Conservation (phyloP, 2,113 vertebrate species). For the Strix uralensis region DNA sequence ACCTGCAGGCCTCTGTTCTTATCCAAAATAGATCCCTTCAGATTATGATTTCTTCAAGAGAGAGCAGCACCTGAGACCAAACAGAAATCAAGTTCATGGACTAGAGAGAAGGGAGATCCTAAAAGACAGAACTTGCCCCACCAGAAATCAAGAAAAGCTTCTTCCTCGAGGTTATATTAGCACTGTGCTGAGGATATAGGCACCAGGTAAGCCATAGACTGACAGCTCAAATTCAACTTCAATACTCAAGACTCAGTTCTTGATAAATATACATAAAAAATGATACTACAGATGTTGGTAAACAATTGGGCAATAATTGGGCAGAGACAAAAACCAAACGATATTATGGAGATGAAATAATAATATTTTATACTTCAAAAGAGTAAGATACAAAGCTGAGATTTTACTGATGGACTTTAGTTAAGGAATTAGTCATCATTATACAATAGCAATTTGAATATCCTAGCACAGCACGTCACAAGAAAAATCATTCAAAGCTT, state of each 20-base stretch:
- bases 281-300: background rate
- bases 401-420: slow-evolving; percentile 53
- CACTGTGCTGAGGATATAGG: background rate
- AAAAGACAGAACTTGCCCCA: background rate
- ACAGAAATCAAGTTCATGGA: background rate
- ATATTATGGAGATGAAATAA: slow-evolving; percentile 19
- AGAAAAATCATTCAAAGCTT: slow-evolving; percentile 23
- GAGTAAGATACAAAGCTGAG: background rate
- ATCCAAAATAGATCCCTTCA: background rate
- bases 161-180: background rate
- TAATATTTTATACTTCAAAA: slow-evolving; percentile 34
- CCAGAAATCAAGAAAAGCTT: background rate
- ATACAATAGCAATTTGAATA: slow-evolving; percentile 3
- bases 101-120: background rate
- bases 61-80: background rate
- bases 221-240: background rate
- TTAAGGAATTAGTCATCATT: slow-evolving; percentile 56
- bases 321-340: background rate
- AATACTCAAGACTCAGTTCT: background rate
- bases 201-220: background rate
- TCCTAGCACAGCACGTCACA: slow-evolving; percentile 9
- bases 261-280: background rate
- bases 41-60: background rate
- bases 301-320: slow-evolving; percentile 2
- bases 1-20: background rate